Evolutionary conservation across 1,140 invertebrate species (phyloP), one percentile per base, ranked within the genome.

Genomic region (Holcopasites calliopsidis): DNA sequence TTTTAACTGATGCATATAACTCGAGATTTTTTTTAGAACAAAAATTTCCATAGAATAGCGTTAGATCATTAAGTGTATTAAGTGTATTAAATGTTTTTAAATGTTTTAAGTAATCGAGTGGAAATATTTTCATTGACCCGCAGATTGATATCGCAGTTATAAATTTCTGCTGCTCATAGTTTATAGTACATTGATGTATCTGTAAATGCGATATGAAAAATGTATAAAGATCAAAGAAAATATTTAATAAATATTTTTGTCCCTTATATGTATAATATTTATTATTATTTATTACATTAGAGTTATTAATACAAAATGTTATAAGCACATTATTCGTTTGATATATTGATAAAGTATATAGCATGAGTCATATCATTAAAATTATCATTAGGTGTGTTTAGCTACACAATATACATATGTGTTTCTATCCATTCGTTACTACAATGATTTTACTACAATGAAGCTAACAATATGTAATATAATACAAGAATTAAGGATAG

Each of bases 241-340:
- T 58, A 52, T 77, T 79, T 50, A 57, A 80, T 55, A 75, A 69
- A 60, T 66, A 80, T 68, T 71, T 77, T 77, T 44, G 50, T 38
- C 38, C 50, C 50, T 54, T 38, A 52, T 54, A 3, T n/a, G 11
- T n/a, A 21, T 23, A 35, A 7, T 62, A 35, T 50, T 71, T 13
- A 62, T 42, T 33, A 13, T 66, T 31, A n/a, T 74, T 66, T 74
- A 66, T 74, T 74, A n/a, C 47, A 66, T 16, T 11, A 57, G 35
- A 74, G 66, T 54, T 16, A 35, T 73, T 66, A 66, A 44, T 74
- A 74, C 62, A 74, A 66, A 35, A 44, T 66, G 57, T 74, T 55
- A 65, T 66, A 74, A 74, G 35, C 31, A 64, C 21, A 38, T 42
- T 71, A 65, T 50, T 21, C 11, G 54, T 60, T 49, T 10, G 23